Evolutionary conservation across 2,888 invertebrate species (phyloP).

Genomic region (Latrodectus hesperus): DNA sequence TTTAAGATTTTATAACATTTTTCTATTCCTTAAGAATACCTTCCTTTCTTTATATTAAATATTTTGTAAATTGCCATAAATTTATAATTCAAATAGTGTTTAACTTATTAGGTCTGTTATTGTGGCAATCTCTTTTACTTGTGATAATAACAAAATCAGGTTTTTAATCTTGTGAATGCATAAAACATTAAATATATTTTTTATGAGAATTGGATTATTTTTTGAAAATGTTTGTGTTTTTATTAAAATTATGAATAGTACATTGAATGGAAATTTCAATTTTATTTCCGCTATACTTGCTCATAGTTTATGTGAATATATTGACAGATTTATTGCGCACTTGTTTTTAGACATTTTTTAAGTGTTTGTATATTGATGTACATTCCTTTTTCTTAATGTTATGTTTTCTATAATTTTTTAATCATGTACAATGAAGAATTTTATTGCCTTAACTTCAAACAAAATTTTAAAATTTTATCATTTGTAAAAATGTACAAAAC

Average conservation of each 20-base stretch:
- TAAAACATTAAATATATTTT: too few relatives aligned
- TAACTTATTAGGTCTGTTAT: background rate
- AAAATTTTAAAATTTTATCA: slow-evolving; percentile 30
- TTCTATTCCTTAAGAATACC: too few relatives aligned
- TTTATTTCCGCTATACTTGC: slow-evolving; percentile 35
- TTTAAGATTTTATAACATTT: too few relatives aligned
- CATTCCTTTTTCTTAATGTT: slow-evolving; percentile 46
- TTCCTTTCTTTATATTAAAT: too few relatives aligned
- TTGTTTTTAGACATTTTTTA: slow-evolving; percentile 59
- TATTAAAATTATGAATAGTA: too few relatives aligned
- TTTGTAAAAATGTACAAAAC: slow-evolving; percentile 59
- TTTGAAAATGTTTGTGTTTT: too few relatives aligned
- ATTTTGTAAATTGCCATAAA: too few relatives aligned
- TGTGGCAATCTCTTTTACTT: slow-evolving; percentile 61
- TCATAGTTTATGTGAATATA: slow-evolving; percentile 30
- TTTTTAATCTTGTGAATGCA: slow-evolving; percentile 46
- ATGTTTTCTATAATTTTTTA: slow-evolving; percentile 35
- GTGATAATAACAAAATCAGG: slow-evolving; percentile 60
- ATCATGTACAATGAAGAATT: slow-evolving; percentile 4
- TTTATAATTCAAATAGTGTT: too few relatives aligned
- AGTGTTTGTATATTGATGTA: slow-evolving; percentile 62
- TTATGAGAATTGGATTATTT: too few relatives aligned
- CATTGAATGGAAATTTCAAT: background rate
- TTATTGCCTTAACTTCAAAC: slow-evolving; percentile 9
- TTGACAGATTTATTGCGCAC: slow-evolving; percentile 41